Percentiles rank a stretch among this genome's conserved stretches.
These are phyloP conservation scores for Ochotona princeps DNA, from an alignment of 2,113 vertebrate species.

Conservation along the genomic window DNA sequence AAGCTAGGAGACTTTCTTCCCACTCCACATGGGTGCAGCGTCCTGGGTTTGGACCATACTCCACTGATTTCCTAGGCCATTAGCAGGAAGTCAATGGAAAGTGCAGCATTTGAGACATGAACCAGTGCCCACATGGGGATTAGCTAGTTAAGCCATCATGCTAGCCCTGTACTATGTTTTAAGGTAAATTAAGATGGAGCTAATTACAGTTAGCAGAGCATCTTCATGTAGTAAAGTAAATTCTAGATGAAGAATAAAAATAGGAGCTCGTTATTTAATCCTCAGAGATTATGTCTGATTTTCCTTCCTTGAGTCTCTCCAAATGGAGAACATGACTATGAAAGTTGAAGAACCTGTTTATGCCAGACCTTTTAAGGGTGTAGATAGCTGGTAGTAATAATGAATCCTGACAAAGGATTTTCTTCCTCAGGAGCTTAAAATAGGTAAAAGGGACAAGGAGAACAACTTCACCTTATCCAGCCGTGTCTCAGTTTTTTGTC, in stretches of 20 bases:
- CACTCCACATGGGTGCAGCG: too few species aligned
- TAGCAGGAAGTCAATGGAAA: too few species aligned
- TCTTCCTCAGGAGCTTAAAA: constrained; percentile 80
- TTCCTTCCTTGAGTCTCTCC: not conserved
- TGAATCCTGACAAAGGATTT: constrained; percentile 82
- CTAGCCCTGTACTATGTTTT: too few species aligned
- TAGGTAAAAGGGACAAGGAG: constrained; percentile 82
- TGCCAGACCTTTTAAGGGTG: constrained; percentile 56
- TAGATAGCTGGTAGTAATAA: constrained; percentile 82
- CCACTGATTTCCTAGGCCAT: too few species aligned
- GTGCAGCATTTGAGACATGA: too few species aligned
- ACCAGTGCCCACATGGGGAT: too few species aligned
- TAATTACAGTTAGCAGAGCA: not conserved
- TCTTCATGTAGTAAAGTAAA: constrained; percentile 47
- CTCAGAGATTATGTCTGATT: constrained; percentile 29
- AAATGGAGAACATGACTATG: constrained; percentile 8
- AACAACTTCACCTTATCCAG: constrained; percentile 84
- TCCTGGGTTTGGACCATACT: too few species aligned
- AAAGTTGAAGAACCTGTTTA: constrained; percentile 51
- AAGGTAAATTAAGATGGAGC: not conserved
- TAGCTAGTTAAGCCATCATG: too few species aligned
- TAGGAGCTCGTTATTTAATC: not conserved
- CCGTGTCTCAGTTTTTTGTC: constrained; percentile 84
- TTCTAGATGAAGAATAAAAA: constrained; percentile 39
- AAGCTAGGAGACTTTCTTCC: too few species aligned